Conservation (phyloP, 2,797 vertebrate species). For the Sebastes trivittatus region DNA sequence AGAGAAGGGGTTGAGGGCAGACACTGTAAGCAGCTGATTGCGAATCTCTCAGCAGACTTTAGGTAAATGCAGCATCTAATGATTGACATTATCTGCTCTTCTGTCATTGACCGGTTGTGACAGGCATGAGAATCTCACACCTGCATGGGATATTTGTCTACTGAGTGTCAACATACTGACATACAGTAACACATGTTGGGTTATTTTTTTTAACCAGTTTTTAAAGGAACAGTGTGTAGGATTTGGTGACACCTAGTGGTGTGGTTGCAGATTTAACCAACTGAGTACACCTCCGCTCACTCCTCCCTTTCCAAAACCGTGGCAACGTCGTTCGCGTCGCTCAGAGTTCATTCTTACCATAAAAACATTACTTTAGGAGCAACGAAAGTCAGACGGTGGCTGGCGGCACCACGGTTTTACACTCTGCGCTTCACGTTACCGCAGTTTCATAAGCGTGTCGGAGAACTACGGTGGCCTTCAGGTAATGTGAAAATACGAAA, state of each 20-base stretch:
- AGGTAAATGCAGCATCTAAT: conserved; percentile 8
- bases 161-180: conserved; percentile 41
- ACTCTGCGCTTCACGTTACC: too few relatives aligned
- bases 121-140: conserved; percentile 61
- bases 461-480: too few relatives aligned
- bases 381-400: too few relatives aligned
- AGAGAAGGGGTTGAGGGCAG: not conserved
- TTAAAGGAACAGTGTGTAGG: not conserved
- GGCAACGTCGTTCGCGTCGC: too few relatives aligned
- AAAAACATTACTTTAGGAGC: too few relatives aligned
- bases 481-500: too few relatives aligned
- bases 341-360: too few relatives aligned
- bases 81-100: conserved; percentile 38
- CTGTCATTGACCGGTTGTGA: conserved; percentile 37
- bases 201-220: not conserved
- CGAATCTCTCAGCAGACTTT: conserved; percentile 26
- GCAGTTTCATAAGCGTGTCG: too few relatives aligned
- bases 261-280: not conserved
- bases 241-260: not conserved
- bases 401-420: too few relatives aligned
- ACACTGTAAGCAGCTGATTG: conserved; percentile 34
- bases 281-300: not conserved
- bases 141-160: conserved; percentile 43
- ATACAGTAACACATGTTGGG: conserved; percentile 26
- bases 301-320: not conserved